Percentiles rank a stretch among this genome's conserved stretches.
These are phyloP conservation scores for Chlamydotis undulata DNA, from an alignment of 2,113 vertebrate genomes.

Conservation along the genomic window DNA sequence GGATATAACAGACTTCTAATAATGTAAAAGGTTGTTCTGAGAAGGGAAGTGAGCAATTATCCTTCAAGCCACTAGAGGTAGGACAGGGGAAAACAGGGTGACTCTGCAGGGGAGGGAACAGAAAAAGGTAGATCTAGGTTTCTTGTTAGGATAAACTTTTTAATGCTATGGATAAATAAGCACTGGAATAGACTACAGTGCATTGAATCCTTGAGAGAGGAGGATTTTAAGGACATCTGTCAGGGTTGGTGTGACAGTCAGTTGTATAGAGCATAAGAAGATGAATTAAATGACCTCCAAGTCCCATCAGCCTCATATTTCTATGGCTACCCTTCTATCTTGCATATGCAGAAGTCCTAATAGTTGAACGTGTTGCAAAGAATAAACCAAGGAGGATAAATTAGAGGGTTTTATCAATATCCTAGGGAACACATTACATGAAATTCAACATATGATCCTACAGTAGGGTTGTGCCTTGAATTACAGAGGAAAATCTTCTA, in stretches of 20 bases:
- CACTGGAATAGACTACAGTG: not conserved
- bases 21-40: not conserved
- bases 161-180: not conserved
- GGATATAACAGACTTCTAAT: not conserved
- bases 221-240: not conserved
- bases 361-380: not conserved
- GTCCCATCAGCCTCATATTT: not conserved
- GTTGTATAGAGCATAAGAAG: not conserved
- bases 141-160: not conserved
- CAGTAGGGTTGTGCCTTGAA: not conserved
- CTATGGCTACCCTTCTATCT: not conserved
- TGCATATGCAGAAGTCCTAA: not conserved
- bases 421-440: not conserved
- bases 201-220: not conserved
- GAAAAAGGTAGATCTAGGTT: not conserved
- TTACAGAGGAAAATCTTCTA: not conserved
- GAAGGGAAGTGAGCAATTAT: not conserved
- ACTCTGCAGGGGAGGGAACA: not conserved
- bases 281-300: not conserved
- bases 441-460: not conserved
- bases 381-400: not conserved
- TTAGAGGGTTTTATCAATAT: not conserved
- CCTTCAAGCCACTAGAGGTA: not conserved
- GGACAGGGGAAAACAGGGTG: not conserved
- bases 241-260: not conserved